Evolutionary conservation across 2,797 vertebrate genomes (phyloP), one percentile per base, ranked within the genome.

Genomic region (Chelidonichthys spinosus): DNA sequence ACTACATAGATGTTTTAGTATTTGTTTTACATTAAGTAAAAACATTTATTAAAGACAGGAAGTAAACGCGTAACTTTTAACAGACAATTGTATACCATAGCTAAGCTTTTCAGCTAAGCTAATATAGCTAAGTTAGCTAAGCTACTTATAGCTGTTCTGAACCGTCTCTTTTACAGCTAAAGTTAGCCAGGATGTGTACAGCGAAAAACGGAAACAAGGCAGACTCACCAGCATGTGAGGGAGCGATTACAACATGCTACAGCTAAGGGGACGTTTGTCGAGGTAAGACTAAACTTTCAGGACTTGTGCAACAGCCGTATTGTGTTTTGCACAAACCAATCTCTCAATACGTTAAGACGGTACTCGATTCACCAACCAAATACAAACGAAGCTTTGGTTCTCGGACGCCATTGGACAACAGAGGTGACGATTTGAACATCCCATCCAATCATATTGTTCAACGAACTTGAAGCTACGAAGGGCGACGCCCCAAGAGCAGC

Each of bases 301-400:
- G 10, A 36, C 55, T 69, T 47, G 4, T 10, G 37, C 1, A 69
- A 69, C 58, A 60, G 6, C 49, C 18, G 52, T 67, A 47, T 44
- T 40, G 63, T 40, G 0, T 76, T 65, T 39, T 59, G 14, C 5
- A 36, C n/a, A 54, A 83, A 84, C 82, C 88, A 88, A 88, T 85
- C 84, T 85, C 36, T 35, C 14, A 6, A 69, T 42, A 77, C 69
- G 74, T 78, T 83, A 68, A n/a, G 14, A 44, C 42, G 49, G 6
- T 5, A 43, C 5, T 25, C 33, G 14, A 54, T 43, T 81, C 69
- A n/a, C 72, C 78, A 92, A 90, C 72, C 86, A 76, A 93, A 91
- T 88, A 82, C 64, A 90, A 91, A 90, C 87, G 2, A 64, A 50
- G 39, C 42, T 7, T 18, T 13, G 0, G 36, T 75, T 75, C 75